Conservation (phyloP, 2,888 invertebrate species). For the Drosophila rubida region DNA sequence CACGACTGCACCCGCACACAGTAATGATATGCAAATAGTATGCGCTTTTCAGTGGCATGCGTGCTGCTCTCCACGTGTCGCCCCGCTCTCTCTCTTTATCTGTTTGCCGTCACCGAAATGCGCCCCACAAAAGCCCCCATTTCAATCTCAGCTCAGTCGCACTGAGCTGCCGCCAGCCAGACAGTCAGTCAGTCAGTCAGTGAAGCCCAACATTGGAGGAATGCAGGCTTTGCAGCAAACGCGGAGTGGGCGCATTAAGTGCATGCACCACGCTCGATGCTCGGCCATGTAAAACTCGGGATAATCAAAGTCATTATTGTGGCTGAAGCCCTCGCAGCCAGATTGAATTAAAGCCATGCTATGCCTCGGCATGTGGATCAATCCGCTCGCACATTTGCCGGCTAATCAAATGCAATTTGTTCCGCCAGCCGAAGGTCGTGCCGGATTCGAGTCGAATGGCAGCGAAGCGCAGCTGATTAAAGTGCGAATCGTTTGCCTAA, state of each 20-base stretch:
- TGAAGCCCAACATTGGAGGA: neutral
- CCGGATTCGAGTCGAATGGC: slow-evolving; percentile 39
- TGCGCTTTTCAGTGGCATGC: slow-evolving; percentile 66
- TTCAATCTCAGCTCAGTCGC: slow-evolving; percentile 72
- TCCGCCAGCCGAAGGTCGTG: slow-evolving; percentile 7
- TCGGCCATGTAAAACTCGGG: slow-evolving; percentile 45
- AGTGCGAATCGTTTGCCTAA: slow-evolving; percentile 15
- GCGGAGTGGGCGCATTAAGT: slow-evolving; percentile 27
- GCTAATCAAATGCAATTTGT: slow-evolving; percentile 52
- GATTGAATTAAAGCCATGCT: slow-evolving; percentile 33
- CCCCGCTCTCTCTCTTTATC: too few species aligned
- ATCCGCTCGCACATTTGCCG: slow-evolving; percentile 9
- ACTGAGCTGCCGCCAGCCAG: slow-evolving; percentile 60
- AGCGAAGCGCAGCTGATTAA: slow-evolving; percentile 45
- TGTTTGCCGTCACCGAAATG: slow-evolving; percentile 53
- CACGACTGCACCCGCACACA: slow-evolving; percentile 44
- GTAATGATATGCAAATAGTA: slow-evolving; percentile 78
- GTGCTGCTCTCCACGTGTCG: slow-evolving; percentile 3
- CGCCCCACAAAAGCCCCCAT: slow-evolving; percentile 64
- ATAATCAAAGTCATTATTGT: slow-evolving; percentile 57
- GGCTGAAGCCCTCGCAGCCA: slow-evolving; percentile 8
- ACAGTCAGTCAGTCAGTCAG: slow-evolving; percentile 29
- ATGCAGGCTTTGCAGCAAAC: slow-evolving; percentile 2
- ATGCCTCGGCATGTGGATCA: slow-evolving; percentile 4
- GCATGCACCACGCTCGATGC: slow-evolving; percentile 23